Evolutionary conservation across 2,797 vertebrate species (phyloP).

Genomic region (Crocidura indochinensis): DNA sequence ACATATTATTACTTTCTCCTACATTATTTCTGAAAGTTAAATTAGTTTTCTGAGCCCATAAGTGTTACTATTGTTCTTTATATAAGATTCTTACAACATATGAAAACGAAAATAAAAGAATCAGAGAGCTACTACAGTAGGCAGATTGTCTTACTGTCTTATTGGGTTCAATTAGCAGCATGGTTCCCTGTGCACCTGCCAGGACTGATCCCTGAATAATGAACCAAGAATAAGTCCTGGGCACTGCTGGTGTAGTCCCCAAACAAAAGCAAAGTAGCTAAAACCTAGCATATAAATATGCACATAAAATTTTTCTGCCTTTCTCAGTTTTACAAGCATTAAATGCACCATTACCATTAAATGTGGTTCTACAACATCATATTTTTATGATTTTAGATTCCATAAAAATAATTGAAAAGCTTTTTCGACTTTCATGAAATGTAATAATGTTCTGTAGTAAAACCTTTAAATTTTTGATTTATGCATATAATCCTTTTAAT

Average conservation of each 20-base stretch:
- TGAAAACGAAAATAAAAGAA: neutral
- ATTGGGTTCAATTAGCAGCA: no score
- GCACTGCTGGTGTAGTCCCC: no score
- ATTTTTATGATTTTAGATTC: constrained; percentile 11
- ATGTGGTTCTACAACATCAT: constrained; percentile 1
- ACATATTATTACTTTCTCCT: neutral
- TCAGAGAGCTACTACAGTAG: no score
- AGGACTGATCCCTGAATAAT: no score
- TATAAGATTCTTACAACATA: constrained; percentile 13
- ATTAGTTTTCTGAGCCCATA: constrained; percentile 22
- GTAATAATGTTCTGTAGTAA: neutral
- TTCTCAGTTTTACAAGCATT: neutral
- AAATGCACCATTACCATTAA: neutral
- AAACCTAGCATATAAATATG: neutral
- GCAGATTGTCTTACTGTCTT: no score
- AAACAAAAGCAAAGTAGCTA: neutral
- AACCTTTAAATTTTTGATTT: constrained; percentile 33
- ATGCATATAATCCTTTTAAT: neutral
- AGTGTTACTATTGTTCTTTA: neutral
- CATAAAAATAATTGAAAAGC: constrained; percentile 4
- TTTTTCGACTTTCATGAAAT: constrained; percentile 24
- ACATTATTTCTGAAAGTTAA: neutral
- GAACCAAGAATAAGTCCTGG: no score
- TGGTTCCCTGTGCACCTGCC: no score
- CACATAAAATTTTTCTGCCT: neutral